Evolutionary conservation across 2,888 invertebrate genomes (phyloP).

Genomic region (Mayetiola destructor): DNA sequence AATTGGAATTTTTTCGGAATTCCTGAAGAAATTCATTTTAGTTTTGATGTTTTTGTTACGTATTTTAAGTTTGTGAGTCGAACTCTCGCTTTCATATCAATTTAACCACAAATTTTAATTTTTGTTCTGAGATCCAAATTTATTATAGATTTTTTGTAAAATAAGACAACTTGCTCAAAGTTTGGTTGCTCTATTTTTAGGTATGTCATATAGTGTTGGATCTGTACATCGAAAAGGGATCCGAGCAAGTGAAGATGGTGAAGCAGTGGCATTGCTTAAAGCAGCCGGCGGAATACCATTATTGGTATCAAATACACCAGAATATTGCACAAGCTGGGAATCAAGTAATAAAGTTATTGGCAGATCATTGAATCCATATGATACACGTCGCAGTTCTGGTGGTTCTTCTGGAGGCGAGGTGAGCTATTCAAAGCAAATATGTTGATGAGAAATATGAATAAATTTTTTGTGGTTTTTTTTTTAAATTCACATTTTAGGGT

Average conservation of each 20-base stretch:
- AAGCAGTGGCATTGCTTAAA: slow-evolving; percentile 44
- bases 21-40: no score
- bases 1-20: no score
- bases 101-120: no score
- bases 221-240: slow-evolving; percentile 36
- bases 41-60: no score
- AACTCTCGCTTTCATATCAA: no score
- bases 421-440: slow-evolving; percentile 20
- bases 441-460: background rate
- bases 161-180: no score
- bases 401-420: slow-evolving; percentile 87
- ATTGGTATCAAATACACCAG: slow-evolving; percentile 72
- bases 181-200: slow-evolving; percentile 37
- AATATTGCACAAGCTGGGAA: slow-evolving; percentile 80
- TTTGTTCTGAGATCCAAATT: no score
- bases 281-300: slow-evolving; percentile 67
- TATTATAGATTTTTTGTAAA: no score
- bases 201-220: slow-evolving; percentile 57
- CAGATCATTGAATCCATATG: slow-evolving; percentile 72
- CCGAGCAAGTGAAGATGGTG: slow-evolving; percentile 51
- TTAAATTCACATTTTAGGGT: slow-evolving; percentile 42
- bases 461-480: slow-evolving; percentile 14
- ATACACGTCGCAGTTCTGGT: slow-evolving; percentile 55
- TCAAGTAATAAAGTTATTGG: slow-evolving; percentile 55
- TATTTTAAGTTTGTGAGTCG: no score